These are phyloP conservation scores for Hydraecia micacea DNA, from an alignment of 2,888 invertebrate genomes.

Conservation along the genomic window DNA sequence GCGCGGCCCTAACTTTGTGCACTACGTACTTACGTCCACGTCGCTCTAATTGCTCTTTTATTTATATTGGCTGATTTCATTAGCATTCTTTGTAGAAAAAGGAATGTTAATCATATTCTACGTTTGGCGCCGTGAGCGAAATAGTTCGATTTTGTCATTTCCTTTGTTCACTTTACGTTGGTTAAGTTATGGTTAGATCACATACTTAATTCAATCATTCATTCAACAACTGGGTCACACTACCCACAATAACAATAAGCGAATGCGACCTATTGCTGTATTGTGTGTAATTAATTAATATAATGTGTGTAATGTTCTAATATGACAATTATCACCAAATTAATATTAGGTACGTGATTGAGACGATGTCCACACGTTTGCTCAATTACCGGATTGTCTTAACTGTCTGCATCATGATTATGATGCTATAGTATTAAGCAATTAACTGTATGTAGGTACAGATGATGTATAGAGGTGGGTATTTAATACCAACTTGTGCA, in stretches of 20 bases:
- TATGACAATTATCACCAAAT: conserved; percentile 58
- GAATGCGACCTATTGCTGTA: conserved; percentile 13
- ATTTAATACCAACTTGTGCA: background rate
- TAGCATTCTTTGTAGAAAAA: conserved; percentile 21
- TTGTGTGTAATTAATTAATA: conserved; percentile 21
- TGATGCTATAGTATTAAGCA: conserved; percentile 11
- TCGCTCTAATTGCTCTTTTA: conserved; percentile 44
- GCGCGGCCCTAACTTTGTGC: conserved; percentile 59
- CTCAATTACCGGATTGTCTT: conserved; percentile 34
- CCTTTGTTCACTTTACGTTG: background rate
- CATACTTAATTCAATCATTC: conserved; percentile 10
- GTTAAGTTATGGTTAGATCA: background rate
- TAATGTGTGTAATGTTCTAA: conserved; percentile 42
- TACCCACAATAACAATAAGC: conserved; percentile 24
- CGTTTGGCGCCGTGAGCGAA: background rate
- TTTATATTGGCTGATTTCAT: conserved; percentile 42
- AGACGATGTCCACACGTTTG: conserved; percentile 41
- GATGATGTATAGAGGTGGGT: background rate
- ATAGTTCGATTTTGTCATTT: background rate
- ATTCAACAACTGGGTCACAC: background rate
- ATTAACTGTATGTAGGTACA: conserved; percentile 31
- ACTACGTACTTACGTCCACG: conserved; percentile 22
- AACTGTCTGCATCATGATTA: conserved; percentile 27
- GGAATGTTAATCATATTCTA: conserved; percentile 5
- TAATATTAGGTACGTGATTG: conserved; percentile 54